A percentile compares a stretch with the other conserved stretches of the same genome.
These are phyloP conservation scores for Formica exsecta DNA, from an alignment of 1,140 invertebrate genomes.

Conservation along the genomic window DNA sequence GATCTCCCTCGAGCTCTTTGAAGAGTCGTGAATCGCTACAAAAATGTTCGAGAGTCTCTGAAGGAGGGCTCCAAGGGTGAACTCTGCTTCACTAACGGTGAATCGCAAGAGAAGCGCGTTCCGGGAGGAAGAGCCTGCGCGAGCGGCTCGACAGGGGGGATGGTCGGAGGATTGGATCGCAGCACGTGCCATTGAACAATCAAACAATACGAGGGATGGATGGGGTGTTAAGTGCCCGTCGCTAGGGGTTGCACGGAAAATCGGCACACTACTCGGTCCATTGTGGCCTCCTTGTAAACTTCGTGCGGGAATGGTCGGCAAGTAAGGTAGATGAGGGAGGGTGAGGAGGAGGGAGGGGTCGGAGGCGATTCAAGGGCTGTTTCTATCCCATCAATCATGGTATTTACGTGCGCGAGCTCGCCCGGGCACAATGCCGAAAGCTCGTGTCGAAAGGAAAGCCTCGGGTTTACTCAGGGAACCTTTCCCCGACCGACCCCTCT, in stretches of 20 bases:
- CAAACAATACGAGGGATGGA: constrained; percentile 69
- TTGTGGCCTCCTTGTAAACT: constrained; percentile 79
- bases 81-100: constrained; percentile 31
- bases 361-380: constrained; percentile 76
- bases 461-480: constrained; percentile 71
- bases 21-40: constrained; percentile 18
- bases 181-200: constrained; percentile 64
- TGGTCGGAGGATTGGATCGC: neutral
- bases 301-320: constrained; percentile 65
- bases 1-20: constrained; percentile 14
- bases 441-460: constrained; percentile 75
- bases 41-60: constrained; percentile 40
- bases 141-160: neutral
- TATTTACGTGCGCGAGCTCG: constrained; percentile 76
- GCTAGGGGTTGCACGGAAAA: constrained; percentile 70
- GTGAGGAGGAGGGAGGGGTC: neutral
- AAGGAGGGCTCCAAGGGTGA: constrained; percentile 5
- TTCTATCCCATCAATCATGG: constrained; percentile 82
- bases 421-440: constrained; percentile 74
- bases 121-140: neutral
- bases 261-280: constrained; percentile 74
- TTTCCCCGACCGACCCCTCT: neutral
- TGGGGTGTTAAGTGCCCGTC: constrained; percentile 70
- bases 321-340: constrained; percentile 44
- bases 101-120: constrained; percentile 29